Percentiles rank a stretch among this genome's conserved stretches.
Evolutionary conservation across 2,888 invertebrate genomes (phyloP).

Genomic region (Chaetoderma sp.): DNA sequence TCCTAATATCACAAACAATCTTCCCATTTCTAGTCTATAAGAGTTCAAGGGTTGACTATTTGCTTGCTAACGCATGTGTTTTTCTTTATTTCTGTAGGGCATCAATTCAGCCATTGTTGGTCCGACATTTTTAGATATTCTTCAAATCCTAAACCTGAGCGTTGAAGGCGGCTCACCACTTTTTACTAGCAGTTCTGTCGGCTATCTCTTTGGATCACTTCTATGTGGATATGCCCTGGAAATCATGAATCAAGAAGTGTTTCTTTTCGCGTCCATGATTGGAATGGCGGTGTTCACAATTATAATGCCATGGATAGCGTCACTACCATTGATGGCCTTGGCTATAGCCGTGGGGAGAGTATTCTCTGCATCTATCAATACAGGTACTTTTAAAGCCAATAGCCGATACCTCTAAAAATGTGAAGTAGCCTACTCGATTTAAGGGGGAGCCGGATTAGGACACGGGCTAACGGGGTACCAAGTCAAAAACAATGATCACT

Average conservation of each 20-base stretch:
- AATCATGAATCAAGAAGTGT: constrained; percentile 54
- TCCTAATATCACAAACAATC: too few relatives aligned
- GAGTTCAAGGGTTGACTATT: too few relatives aligned
- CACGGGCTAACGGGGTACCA: too few relatives aligned
- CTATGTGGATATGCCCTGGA: constrained; percentile 58
- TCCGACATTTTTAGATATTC: constrained; percentile 67
- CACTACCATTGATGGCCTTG: constrained; percentile 55
- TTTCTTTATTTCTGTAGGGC: too few relatives aligned
- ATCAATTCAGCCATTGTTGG: constrained; percentile 66
- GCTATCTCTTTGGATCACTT: constrained; percentile 68
- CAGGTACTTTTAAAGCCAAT: too few relatives aligned
- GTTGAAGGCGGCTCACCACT: constrained; percentile 61
- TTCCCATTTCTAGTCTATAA: too few relatives aligned
- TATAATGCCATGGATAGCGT: constrained; percentile 65
- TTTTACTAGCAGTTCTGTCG: constrained; percentile 65
- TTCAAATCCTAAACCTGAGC: constrained; percentile 56
- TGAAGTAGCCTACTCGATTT: too few relatives aligned
- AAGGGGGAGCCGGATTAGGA: too few relatives aligned
- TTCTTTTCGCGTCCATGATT: constrained; percentile 63
- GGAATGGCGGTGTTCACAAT: constrained; percentile 62
- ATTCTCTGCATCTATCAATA: too few relatives aligned
- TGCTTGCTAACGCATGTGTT: too few relatives aligned
- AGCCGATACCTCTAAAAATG: too few relatives aligned
- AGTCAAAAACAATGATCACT: too few relatives aligned
- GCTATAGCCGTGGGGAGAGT: constrained; percentile 54